Base-by-base conservation (phyloP, 2,797 vertebrate genomes). In the Acestrorhynchus altus region DNA sequence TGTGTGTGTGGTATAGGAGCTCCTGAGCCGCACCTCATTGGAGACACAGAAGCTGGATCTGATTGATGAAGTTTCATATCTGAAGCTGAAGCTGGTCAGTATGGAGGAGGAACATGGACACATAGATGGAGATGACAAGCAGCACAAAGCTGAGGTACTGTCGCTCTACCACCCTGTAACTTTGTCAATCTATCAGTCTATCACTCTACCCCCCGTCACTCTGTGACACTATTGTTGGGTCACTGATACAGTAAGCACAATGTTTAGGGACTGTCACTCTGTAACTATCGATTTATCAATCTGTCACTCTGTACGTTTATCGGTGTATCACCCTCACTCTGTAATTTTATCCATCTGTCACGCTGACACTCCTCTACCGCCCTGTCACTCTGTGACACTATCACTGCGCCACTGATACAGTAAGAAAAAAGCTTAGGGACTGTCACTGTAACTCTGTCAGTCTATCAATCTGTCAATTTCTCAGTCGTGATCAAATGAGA, bases 41-140 rank as follows among this genome's bases (percentile, higher is more conserved):
- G 97, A 99, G 90, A 97, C 95, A 8, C 96, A 98, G 91, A 99
- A 99, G 88, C 88, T 99, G 35, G 96, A 99, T 88, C 92, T 99
- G 78, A 95, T 98, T 91, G 95, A 96, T 69, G 96, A 99, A 87
- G 95, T 99, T 83, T 98, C 97, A 31, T 94, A 93, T 82, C 91
- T 99, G 83, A 98, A 98, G 83, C 95, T 99, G 86, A 97, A 96
- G 83, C 90, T 99, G 86, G 96, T 95, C 84, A 89, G 94, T 77
- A 94, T 98, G 94, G 97, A 98, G 68, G 96, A 98, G 80, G 93
- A 95, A 0, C 93, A 83, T 66, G 75, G 71, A 0, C 84, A 75
- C 16, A 92, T 87, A 10, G 90, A 95, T 12, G 89, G 86, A 7
- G 93, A 96, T 54, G 92, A 93, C 56, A 93, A 95, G 64, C 95